phyloP scores from a whole-genome alignment of 2,888 invertebrate species.

The Cheilosia impressa region DNA sequence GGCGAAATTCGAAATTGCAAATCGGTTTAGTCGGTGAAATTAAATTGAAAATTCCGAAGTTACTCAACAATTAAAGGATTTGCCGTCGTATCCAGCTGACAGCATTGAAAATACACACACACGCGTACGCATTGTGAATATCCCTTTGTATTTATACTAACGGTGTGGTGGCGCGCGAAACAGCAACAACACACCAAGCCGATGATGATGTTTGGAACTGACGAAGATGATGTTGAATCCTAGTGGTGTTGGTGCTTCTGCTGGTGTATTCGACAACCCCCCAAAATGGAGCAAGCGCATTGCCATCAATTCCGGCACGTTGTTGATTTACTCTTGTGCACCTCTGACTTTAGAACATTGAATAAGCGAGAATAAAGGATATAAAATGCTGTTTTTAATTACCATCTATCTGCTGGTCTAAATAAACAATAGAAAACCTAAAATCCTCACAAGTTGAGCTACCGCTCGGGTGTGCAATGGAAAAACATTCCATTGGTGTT shows the following conservation, averaged over 20 bases:
- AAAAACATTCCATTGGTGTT: conserved; percentile 39
- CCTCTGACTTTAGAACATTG: conserved; percentile 65
- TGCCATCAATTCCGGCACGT: conserved; percentile 65
- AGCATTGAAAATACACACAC: conserved; percentile 39
- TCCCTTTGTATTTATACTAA: conserved; percentile 40
- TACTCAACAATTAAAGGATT: conserved; percentile 60
- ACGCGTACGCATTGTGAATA: conserved; percentile 24
- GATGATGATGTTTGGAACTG: conserved; percentile 59
- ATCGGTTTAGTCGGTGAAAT: conserved; percentile 43
- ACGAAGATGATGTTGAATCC: conserved; percentile 58
- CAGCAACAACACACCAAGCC: conserved; percentile 41
- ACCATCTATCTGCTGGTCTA: conserved; percentile 13
- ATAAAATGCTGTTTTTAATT: conserved; percentile 38
- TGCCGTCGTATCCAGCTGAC: conserved; percentile 56
- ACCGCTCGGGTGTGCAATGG: conserved; percentile 11
- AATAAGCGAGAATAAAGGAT: conserved; percentile 48
- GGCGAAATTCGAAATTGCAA: conserved; percentile 49
- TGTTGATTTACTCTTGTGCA: conserved; percentile 74
- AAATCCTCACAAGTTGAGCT: conserved; percentile 1
- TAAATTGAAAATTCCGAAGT: conserved; percentile 25
- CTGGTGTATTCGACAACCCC: conserved; percentile 27
- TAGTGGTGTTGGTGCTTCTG: conserved; percentile 54
- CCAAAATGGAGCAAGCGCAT: conserved; percentile 71
- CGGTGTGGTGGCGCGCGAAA: conserved; percentile 42
- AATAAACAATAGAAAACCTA: conserved; percentile 17